A percentile compares a stretch with the other conserved stretches of the same genome.
These are phyloP conservation scores for Menura novaehollandiae DNA, from an alignment of 2,113 vertebrate species.

Conservation along the genomic window DNA sequence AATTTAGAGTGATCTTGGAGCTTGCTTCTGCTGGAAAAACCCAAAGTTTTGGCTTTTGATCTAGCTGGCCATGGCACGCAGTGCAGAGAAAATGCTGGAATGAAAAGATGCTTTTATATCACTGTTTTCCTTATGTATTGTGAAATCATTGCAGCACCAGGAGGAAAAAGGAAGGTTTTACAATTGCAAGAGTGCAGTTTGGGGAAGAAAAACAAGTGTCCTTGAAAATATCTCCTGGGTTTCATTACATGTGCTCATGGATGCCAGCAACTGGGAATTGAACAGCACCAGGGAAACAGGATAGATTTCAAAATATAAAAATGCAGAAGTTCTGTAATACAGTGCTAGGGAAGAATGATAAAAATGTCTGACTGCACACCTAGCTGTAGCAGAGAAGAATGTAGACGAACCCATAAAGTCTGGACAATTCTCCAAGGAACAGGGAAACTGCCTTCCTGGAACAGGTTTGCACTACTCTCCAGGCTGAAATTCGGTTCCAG, in stretches of 20 bases:
- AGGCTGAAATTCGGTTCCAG: neutral
- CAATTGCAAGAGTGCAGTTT: neutral
- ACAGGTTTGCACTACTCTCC: neutral
- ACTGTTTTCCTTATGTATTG: neutral
- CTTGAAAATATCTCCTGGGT: constrained; percentile 38
- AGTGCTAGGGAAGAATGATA: neutral
- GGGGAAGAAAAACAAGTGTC: neutral
- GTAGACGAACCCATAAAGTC: neutral
- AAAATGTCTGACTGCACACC: constrained; percentile 17
- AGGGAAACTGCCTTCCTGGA: neutral
- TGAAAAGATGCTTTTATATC: neutral
- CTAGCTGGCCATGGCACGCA: fast-evolving
- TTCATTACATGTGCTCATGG: neutral
- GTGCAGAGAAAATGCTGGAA: constrained; percentile 13
- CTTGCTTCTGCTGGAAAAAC: neutral
- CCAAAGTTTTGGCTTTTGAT: neutral
- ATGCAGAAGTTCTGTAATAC: neutral
- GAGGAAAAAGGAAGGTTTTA: constrained; percentile 29
- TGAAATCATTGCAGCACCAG: neutral
- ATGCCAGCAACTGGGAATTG: neutral
- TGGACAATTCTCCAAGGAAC: neutral
- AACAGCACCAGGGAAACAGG: neutral
- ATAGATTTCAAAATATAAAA: neutral
- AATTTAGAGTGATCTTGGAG: neutral
- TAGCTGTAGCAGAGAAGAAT: constrained; percentile 12